phyloP scores from a whole-genome alignment of 2,888 invertebrate genomes.

The Meteorus cinctellus region DNA sequence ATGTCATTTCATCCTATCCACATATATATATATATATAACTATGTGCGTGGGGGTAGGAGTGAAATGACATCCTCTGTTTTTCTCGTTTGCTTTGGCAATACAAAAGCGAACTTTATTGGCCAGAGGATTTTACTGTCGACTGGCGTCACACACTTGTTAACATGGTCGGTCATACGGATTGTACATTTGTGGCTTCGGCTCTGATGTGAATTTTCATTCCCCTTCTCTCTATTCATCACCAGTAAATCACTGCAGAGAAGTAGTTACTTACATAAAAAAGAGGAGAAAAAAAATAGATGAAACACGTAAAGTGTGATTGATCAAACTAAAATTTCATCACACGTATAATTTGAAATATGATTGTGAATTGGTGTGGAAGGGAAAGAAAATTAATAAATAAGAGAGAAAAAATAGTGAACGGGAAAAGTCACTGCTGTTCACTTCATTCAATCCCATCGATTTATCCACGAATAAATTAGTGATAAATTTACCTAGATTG shows the following conservation, averaged over 20 bases:
- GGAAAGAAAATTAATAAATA: background rate
- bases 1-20: background rate
- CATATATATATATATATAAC: background rate
- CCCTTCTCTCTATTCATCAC: constrained; percentile 1
- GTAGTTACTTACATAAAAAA: constrained; percentile 8
- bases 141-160: constrained; percentile 47
- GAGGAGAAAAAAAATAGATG: background rate
- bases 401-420: background rate
- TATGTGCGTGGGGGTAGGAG: background rate
- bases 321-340: background rate
- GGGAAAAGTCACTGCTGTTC: constrained; percentile 11
- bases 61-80: constrained; percentile 12
- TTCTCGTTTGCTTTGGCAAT: constrained; percentile 34
- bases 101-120: constrained; percentile 44
- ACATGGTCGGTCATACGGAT: constrained; percentile 39
- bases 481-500: constrained; percentile 25
- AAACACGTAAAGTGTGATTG: no score
- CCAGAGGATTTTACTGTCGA: constrained; percentile 45
- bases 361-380: background rate
- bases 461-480: constrained; percentile 26
- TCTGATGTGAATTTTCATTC: constrained; percentile 1
- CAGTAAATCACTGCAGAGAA: constrained; percentile 7
- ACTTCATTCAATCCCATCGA: constrained; percentile 4
- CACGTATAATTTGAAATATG: background rate
- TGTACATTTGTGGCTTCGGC: constrained; percentile 17